Evolutionary conservation across 1,140 invertebrate species (phyloP).

Genomic region (Trachymyrmex septentrionalis): DNA sequence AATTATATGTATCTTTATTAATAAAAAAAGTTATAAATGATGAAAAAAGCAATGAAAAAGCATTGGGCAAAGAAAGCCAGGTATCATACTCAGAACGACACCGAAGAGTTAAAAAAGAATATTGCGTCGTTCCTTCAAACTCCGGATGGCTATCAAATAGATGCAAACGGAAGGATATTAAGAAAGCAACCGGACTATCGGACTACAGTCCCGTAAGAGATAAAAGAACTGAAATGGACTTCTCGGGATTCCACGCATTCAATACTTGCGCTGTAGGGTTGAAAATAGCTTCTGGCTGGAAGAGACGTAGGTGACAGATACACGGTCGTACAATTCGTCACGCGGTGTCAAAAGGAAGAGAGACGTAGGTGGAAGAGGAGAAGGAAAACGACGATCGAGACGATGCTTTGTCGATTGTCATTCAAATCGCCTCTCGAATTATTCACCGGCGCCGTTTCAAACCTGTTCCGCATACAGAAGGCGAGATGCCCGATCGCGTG

Average conservation of each 20-base stretch:
- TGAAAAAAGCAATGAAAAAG: too few relatives aligned
- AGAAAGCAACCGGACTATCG: slow-evolving; percentile 11
- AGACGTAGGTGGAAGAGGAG: not conserved
- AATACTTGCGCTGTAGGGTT: not conserved
- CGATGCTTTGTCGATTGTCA: slow-evolving; percentile 62
- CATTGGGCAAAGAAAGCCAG: too few relatives aligned
- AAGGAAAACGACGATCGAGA: slow-evolving; percentile 55
- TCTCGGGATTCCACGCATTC: not conserved
- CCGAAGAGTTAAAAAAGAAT: not conserved
- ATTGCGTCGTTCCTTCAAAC: not conserved
- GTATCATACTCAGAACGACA: too few relatives aligned
- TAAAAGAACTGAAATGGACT: slow-evolving; percentile 2
- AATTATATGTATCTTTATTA: too few relatives aligned
- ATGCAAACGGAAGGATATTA: not conserved
- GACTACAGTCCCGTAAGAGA: not conserved
- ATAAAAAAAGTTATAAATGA: too few relatives aligned
- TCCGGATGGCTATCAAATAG: not conserved
- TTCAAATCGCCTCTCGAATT: slow-evolving; percentile 70
- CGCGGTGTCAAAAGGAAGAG: slow-evolving; percentile 36
- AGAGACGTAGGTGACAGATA: slow-evolving; percentile 32
- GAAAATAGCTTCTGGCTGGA: slow-evolving; percentile 11
- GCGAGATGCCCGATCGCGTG: slow-evolving; percentile 45
- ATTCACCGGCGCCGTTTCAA: slow-evolving; percentile 65
- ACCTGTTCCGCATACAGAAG: slow-evolving; percentile 42
- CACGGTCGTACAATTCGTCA: slow-evolving; percentile 30